Percentiles rank a stretch among this genome's conserved stretches.
Conservation (phyloP, 1,140 invertebrate species). For the Epicauta chinensis region DNA sequence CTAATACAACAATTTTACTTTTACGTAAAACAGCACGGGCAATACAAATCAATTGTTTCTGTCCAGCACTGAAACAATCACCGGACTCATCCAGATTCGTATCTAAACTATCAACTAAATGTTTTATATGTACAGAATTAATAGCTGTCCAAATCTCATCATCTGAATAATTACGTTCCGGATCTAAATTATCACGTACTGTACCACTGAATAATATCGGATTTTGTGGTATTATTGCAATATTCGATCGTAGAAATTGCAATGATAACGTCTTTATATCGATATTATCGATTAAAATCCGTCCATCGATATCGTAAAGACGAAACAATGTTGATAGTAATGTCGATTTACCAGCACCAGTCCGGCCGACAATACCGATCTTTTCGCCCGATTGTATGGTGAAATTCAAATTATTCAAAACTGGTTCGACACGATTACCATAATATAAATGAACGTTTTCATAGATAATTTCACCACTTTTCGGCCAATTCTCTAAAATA, state of each 20-base stretch:
- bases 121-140: conserved; percentile 43
- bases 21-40: conserved; percentile 64
- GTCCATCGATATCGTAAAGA: conserved; percentile 55
- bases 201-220: conserved; percentile 76
- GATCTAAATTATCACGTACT: conserved; percentile 79
- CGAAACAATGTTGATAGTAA: conserved; percentile 69
- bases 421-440: conserved; percentile 51
- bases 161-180: conserved; percentile 66
- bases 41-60: conserved; percentile 72
- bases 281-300: conserved; percentile 65
- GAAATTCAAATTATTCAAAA: conserved; percentile 54
- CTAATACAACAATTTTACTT: conserved; percentile 60
- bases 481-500: conserved; percentile 38
- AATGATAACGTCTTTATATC: conserved; percentile 59
- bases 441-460: conserved; percentile 51
- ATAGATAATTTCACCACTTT: conserved; percentile 46
- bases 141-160: conserved; percentile 58
- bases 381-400: conserved; percentile 65
- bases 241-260: conserved; percentile 61
- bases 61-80: conserved; percentile 61
- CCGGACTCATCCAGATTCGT: conserved; percentile 54
- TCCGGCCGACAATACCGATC: conserved; percentile 65
- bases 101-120: conserved; percentile 2
- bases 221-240: conserved; percentile 81
- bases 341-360: conserved; percentile 81